A percentile compares a stretch with the other conserved stretches of the same genome.
Evolutionary conservation across 1,140 invertebrate species (phyloP).

Genomic region (Drosophila virilis): DNA sequence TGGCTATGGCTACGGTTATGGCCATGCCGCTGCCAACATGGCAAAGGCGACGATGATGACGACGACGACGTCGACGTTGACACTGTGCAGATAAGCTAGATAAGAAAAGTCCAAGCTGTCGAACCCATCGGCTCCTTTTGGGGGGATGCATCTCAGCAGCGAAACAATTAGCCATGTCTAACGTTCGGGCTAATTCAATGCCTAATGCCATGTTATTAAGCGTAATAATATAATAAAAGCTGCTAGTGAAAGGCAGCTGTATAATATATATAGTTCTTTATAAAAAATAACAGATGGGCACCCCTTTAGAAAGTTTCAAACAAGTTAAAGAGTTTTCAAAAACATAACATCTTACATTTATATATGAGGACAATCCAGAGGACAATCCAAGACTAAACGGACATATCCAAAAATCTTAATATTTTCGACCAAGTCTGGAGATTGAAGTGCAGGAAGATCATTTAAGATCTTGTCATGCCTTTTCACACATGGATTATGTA

Average conservation of each 20-base stretch:
- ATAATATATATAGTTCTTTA: background rate
- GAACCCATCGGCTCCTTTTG: slow-evolving; percentile 17
- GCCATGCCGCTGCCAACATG: slow-evolving; percentile 12
- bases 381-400: no score
- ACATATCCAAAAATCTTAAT: no score
- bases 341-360: no score
- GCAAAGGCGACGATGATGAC: slow-evolving; percentile 28
- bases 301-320: background rate
- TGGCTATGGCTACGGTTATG: slow-evolving; percentile 8
- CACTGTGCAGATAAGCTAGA: slow-evolving; percentile 66
- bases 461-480: slow-evolving; percentile 5
- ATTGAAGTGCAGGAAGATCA: no score
- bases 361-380: no score
- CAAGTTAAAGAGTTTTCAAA: no score
- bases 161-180: slow-evolving; percentile 49
- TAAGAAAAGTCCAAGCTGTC: slow-evolving; percentile 45
- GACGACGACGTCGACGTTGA: slow-evolving; percentile 52
- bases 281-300: background rate
- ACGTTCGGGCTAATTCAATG: background rate
- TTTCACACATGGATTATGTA: slow-evolving; percentile 4
- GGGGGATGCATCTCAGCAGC: background rate
- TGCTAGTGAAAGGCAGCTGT: slow-evolving; percentile 14
- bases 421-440: no score
- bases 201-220: slow-evolving; percentile 18
- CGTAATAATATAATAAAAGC: slow-evolving; percentile 24